A percentile compares a stretch with the other conserved stretches of the same genome.
phyloP scores from a whole-genome alignment of 2,113 vertebrate species.

The Proterorhinus semilunaris region DNA sequence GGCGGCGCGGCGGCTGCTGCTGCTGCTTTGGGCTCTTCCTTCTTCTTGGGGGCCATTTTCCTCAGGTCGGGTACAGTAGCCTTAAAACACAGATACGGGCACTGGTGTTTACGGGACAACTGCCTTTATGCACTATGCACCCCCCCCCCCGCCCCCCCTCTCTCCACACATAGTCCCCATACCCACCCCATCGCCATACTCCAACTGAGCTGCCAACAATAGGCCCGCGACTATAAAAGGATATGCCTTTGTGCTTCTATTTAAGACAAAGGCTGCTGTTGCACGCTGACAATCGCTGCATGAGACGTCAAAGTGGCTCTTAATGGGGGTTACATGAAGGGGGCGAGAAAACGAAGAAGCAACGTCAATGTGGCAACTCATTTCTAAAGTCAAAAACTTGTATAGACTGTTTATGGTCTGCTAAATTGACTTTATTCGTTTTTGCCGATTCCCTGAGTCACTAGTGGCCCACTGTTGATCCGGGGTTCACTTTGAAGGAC shows the following conservation, averaged over 20 bases:
- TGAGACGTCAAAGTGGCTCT: neutral
- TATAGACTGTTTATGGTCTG: no score
- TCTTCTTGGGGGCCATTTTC: constrained; percentile 91
- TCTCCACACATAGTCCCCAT: constrained; percentile 53
- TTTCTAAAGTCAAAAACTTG: neutral
- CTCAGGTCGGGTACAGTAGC: constrained; percentile 19
- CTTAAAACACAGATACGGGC: constrained; percentile 28
- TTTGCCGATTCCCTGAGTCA: no score
- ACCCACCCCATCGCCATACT: neutral
- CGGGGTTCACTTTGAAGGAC: no score
- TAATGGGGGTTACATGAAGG: neutral
- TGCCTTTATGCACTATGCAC: constrained; percentile 77
- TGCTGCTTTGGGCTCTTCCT: constrained; percentile 87
- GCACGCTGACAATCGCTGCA: constrained; percentile 61
- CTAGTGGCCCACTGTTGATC: no score
- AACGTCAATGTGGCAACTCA: neutral
- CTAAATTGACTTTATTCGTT: no score
- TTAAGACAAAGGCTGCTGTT: constrained; percentile 77
- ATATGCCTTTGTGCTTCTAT: constrained; percentile 81
- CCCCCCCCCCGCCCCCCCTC: constrained; percentile 25
- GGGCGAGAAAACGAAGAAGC: neutral
- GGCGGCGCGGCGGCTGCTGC: constrained; percentile 34
- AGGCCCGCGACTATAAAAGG: constrained; percentile 87
- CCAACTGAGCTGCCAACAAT: constrained; percentile 73
- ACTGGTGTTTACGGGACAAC: constrained; percentile 21